Conservation (phyloP, 2,888 invertebrate genomes). For the Trileptium ribeirensis region DNA sequence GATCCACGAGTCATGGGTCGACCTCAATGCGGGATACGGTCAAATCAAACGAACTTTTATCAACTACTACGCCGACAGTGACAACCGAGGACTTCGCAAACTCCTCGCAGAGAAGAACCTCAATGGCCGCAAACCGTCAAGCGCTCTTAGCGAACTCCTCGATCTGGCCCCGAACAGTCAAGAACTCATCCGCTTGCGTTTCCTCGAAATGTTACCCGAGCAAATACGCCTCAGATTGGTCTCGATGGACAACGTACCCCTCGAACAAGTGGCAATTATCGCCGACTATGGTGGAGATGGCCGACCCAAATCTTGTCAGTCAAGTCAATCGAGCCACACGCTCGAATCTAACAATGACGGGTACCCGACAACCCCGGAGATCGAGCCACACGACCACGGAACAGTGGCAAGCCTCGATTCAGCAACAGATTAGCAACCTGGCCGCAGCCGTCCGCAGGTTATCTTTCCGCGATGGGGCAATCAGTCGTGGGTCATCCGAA, state of each 20-base stretch:
- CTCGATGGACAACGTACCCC: background rate
- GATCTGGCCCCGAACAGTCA: background rate
- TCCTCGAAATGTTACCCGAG: conserved; percentile 17
- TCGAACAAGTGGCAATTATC: background rate
- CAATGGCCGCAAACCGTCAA: background rate
- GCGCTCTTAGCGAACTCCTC: background rate
- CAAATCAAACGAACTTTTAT: background rate
- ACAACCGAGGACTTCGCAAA: background rate
- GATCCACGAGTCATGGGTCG: background rate
- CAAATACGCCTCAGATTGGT: background rate
- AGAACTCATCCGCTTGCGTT: background rate
- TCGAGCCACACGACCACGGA: too few species aligned
- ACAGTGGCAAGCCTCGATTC: background rate
- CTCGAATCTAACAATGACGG: background rate
- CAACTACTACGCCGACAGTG: conserved; percentile 6
- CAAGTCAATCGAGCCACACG: background rate
- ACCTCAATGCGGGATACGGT: background rate
- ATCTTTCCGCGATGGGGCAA: background rate
- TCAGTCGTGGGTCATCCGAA: background rate
- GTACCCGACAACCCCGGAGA: background rate
- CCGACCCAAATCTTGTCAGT: background rate
- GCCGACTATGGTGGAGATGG: conserved; percentile 11
- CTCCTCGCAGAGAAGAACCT: background rate
- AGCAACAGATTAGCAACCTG: background rate
- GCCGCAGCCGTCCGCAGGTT: background rate